Percentiles rank a stretch among this genome's conserved stretches.
Evolutionary conservation across 2,888 invertebrate genomes (phyloP).

Genomic region (Ochropacha duplaris): DNA sequence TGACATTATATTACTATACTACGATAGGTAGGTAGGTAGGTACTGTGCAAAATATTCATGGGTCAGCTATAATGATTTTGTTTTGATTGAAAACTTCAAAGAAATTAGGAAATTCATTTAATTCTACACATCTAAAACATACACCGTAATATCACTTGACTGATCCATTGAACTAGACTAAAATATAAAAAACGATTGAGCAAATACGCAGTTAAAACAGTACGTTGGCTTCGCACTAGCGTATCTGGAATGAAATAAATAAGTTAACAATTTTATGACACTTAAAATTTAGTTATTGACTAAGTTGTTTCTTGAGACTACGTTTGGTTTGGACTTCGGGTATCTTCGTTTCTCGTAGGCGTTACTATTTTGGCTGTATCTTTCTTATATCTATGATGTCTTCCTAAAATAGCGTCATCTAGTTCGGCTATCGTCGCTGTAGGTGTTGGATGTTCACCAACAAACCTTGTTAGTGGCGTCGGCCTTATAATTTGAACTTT

Average conservation of each 20-base stretch:
- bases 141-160: constrained; percentile 83
- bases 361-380: constrained; percentile 48
- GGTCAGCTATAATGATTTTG: not conserved
- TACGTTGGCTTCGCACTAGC: constrained; percentile 8
- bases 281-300: constrained; percentile 71
- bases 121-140: constrained; percentile 68
- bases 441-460: constrained; percentile 58
- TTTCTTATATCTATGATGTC: constrained; percentile 49
- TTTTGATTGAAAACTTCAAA: constrained; percentile 20
- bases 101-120: constrained; percentile 60
- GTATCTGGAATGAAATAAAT: constrained; percentile 46
- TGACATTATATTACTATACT: too few species aligned
- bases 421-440: constrained; percentile 61
- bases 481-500: constrained; percentile 71
- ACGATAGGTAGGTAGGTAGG: too few species aligned
- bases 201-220: constrained; percentile 49
- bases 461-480: constrained; percentile 52
- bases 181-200: constrained; percentile 52
- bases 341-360: constrained; percentile 31
- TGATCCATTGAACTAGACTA: constrained; percentile 55
- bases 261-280: constrained; percentile 71
- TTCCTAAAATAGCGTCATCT: constrained; percentile 69
- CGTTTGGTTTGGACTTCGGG: constrained; percentile 44
- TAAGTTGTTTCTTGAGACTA: constrained; percentile 55
- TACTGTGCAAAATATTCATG: too few species aligned